Base-by-base conservation (phyloP, 2,113 vertebrate genomes). In the Bufo gargarizans region DNA sequence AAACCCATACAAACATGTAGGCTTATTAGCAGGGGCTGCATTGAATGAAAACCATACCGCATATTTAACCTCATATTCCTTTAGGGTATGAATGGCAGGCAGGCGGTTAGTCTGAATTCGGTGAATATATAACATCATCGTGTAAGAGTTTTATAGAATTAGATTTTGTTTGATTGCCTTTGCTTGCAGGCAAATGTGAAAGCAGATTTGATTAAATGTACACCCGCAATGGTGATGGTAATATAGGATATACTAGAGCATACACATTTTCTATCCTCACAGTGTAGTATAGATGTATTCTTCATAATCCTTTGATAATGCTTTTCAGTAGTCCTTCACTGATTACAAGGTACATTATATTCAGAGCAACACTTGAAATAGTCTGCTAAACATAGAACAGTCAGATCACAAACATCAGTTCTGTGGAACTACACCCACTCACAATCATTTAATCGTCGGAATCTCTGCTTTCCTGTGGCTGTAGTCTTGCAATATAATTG, bases 311-410 rank as follows among this genome's bases (percentile, higher is more conserved):
- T 67, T 2, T 67, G 33, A 33, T 67, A 4, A 72, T 72, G 12
- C 33, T 72, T 13, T 43, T 72, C 33, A 9, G 12, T 45, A 45
- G 33, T 33, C 33, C 11, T 72, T 4, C 12, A 72, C 69, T 45
- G 69, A 43, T 72, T 45, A 16, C 43, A 71, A 72, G 33, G 69
- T 72, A 45, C 45, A 33, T 45, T 72, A 72, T 6, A n/a, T 82
- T 43, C 58, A 82, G 53, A 22, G 22, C 11, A 81, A 58, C 69
- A 63, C 63, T 65, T 19, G 14, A 10, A 16, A n/a, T 65, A 8
- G 47, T 74, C 45, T 55, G 43, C 82, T 84, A 84, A 84, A 84
- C 67, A 71, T 84, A 71, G 82, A 84, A 84, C 65, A 84, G 61
- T 65, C 14, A 74, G 71, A 45, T 47, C 71, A 74, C 49, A 74